Conservation (phyloP, 2,113 vertebrate genomes). For the Gymnocephalus cernua region DNA sequence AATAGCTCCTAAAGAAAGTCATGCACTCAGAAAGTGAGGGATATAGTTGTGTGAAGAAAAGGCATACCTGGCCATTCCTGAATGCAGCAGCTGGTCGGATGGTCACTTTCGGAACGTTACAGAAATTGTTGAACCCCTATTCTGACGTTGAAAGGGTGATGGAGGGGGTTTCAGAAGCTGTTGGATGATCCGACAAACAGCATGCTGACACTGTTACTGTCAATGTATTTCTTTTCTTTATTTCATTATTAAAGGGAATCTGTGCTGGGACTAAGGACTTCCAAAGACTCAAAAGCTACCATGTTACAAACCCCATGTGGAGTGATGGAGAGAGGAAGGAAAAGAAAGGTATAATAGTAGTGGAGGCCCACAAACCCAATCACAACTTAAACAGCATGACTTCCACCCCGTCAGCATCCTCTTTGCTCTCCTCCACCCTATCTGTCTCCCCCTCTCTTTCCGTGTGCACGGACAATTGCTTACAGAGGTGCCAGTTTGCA, state of each 20-base stretch:
- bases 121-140: background rate
- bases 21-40: too few relatives aligned
- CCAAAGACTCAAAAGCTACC: slow-evolving; percentile 1
- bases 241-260: slow-evolving; percentile 7
- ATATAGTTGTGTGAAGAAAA: too few relatives aligned
- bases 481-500: slow-evolving; percentile 54
- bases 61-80: too few relatives aligned
- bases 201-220: background rate
- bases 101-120: background rate
- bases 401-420: slow-evolving; percentile 48
- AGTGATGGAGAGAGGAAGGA: background rate
- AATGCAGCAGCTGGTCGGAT: background rate
- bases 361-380: slow-evolving; percentile 31
- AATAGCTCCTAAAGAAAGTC: background rate
- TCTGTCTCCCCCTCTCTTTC: slow-evolving; percentile 28
- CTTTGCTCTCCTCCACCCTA: slow-evolving; percentile 27
- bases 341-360: background rate
- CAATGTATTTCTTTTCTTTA: background rate
- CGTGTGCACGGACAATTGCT: slow-evolving; percentile 38
- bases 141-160: background rate
- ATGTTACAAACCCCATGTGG: slow-evolving; percentile 23
- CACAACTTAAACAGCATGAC: slow-evolving; percentile 57
- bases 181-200: background rate
- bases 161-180: background rate
- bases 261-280: background rate